Evolutionary conservation across 2,113 vertebrate species (phyloP), one percentile per base, ranked within the genome.

Genomic region (Erpornis zantholeuca): DNA sequence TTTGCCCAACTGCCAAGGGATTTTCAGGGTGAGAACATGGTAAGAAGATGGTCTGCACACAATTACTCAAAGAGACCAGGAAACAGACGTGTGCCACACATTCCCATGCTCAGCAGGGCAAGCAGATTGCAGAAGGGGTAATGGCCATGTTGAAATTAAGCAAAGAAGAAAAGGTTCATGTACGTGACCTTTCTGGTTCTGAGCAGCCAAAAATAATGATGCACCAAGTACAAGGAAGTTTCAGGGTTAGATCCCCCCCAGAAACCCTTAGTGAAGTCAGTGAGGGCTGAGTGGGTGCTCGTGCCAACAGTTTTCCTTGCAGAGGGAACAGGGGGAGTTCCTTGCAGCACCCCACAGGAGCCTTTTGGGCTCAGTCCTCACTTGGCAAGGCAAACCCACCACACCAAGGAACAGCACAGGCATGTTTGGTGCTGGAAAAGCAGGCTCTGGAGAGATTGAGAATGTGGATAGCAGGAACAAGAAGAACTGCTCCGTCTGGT

Each of bases 401-500:
- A 5, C 21, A 56, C n/a, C 68, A 60, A 83, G 86, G 50, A 90
- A 86, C 53, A 92, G 93, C 76, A 88, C 40, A 29, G 91, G 82
- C 88, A 86, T 69, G 90, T 71, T 14, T 56, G 88, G 4, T 69
- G 90, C 82, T 82, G 94, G 85, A 78, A 94, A 64, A 86, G 82
- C 82, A 92, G 72, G 90, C 86, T 90, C 73, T 57, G 80, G 82
- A 33, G 78, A 96, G 95, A 96, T 81, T 0, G 7, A 33, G 66
- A 90, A 66, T 2, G 23, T 15, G 90, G 92, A 93, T 86, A 95
- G 85, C 82, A 95, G 80, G 92, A 97, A 96, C 90, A 92, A 86
- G 94, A 90, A 97, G 92, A 96, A 96, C 94, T 68, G 92, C 93
- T 92, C 93, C n/a, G 69, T 92, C 96, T 95, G 94, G 90, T 96